Evolutionary conservation across 2,113 vertebrate genomes (phyloP).

Genomic region (Numenius arquata): DNA sequence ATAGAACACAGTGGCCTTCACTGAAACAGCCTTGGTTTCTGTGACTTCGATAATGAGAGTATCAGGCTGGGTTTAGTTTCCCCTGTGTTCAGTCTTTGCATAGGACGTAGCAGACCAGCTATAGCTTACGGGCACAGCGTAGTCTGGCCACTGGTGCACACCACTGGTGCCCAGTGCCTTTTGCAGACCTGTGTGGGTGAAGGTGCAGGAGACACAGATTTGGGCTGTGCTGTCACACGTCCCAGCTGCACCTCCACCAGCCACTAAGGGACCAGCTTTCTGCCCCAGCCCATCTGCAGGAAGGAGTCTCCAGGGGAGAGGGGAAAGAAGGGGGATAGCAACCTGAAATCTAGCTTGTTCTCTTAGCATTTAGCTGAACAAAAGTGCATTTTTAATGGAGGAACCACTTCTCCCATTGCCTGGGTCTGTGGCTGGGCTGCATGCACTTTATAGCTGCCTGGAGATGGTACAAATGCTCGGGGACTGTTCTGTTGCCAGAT

Average conservation of each 20-base stretch:
- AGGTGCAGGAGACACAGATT: neutral
- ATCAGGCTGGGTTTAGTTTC: neutral
- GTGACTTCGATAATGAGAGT: accelerated
- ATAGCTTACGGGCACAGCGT: accelerated
- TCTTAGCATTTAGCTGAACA: neutral
- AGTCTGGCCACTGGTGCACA: neutral
- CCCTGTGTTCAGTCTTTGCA: neutral
- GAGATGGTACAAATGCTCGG: neutral
- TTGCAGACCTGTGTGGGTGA: accelerated
- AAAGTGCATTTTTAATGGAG: neutral
- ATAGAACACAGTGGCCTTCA: neutral
- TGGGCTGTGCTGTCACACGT: accelerated
- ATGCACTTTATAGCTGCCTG: neutral
- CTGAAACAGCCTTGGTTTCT: neutral
- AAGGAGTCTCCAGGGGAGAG: neutral
- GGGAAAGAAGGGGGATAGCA: neutral
- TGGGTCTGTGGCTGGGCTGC: neutral
- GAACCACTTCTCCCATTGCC: neutral
- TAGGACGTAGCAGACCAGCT: neutral
- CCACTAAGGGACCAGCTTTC: neutral
- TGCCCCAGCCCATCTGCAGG: neutral
- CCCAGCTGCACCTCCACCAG: accelerated
- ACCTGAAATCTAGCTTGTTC: neutral
- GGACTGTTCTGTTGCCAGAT: neutral
- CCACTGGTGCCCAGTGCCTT: neutral